Evolutionary conservation across 2,888 invertebrate genomes (phyloP), one percentile per base, ranked within the genome.

Genomic region (Callinectes sapidus): DNA sequence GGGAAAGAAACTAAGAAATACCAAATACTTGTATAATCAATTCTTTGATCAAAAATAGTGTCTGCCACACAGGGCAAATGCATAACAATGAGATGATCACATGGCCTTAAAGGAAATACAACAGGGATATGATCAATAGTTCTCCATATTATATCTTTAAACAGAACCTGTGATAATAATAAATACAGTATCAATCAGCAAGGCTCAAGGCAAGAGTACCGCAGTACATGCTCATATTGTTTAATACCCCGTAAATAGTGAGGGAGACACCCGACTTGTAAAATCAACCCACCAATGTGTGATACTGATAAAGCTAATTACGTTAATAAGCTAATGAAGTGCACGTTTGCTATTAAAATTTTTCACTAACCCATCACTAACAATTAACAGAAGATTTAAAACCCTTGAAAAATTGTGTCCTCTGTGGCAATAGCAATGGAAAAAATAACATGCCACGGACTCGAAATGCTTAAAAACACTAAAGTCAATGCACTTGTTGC

Each of bases 11-110:
- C 81, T 54, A 88, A 28, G 35, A 89, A 48, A 23, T 92, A 92
- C 92, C 92, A 93, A 93, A 93, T 93, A 93, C 92, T 91, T 89
- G 92, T 93, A 93, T 93, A 93, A 93, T 93, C 92, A 93, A 93
- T 93, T 91, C 91, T 93, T 91, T 93, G 92, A 93, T 93, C 92
- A 93, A 93, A 93, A 93, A 93, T 93, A 93, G 92, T 93, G 92
- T 93, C 91, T 93, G 92, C 92, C 92, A 89, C 92, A 89, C 91
- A 93, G 92, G 92, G 92, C 92, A 93, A 93, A 93, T 93, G 92
- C 92, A 93, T 93, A 93, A 93, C 92, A 93, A 93, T 91, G 90
- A 93, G 92, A 93, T 90, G 92, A 93, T 93, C 92, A 93, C 92
- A 93, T 93, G 89, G 92, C 91, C 92, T 93, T 93, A 93, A 93